phyloP scores from a whole-genome alignment of 2,797 vertebrate species.

The Hemibagrus guttatus region DNA sequence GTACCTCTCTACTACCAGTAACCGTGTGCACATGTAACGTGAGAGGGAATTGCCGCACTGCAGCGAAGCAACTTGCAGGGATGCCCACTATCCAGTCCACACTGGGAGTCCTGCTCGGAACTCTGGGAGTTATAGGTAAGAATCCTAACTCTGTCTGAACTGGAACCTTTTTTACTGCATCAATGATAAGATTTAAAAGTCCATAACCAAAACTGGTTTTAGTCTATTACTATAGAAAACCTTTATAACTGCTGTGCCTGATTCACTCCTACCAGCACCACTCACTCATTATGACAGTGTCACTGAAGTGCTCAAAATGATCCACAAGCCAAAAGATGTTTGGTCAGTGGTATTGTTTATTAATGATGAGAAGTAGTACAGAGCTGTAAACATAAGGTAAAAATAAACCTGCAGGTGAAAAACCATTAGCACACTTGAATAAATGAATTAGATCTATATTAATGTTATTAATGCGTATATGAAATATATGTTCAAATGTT shows the following conservation, averaged over 20 bases:
- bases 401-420: neutral
- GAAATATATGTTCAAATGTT: neutral
- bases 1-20: conserved; percentile 63
- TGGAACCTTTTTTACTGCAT: neutral
- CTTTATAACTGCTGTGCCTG: neutral
- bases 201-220: neutral
- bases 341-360: neutral
- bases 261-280: neutral
- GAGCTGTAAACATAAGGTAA: neutral
- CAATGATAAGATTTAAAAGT: neutral
- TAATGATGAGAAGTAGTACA: neutral
- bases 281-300: neutral
- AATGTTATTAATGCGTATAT: neutral
- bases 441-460: neutral
- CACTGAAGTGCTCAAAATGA: neutral
- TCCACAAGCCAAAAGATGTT: neutral
- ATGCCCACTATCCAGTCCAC: conserved; percentile 84
- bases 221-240: neutral
- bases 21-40: conserved; percentile 80
- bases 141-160: neutral
- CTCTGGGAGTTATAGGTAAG: conserved; percentile 76
- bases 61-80: conserved; percentile 76
- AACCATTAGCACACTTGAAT: neutral
- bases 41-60: conserved; percentile 78
- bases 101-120: conserved; percentile 77